Evolutionary conservation across 2,888 invertebrate species (phyloP).

Genomic region (Calliopum simillimum): DNA sequence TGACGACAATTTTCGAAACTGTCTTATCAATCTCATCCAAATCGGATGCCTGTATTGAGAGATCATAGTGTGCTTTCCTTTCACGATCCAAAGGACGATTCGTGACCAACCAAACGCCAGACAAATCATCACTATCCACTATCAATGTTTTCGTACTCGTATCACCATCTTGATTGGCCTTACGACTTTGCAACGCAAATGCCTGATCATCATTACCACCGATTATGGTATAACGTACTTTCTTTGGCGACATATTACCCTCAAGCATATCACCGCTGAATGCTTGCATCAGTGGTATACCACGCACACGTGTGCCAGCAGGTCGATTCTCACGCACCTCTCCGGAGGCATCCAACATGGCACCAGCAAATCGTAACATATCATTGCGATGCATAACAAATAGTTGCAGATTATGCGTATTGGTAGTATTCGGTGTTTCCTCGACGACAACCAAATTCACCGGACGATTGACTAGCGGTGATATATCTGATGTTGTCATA

Average conservation of each 20-base stretch:
- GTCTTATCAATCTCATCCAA: constrained; percentile 84
- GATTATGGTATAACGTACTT: constrained; percentile 82
- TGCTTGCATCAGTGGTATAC: constrained; percentile 79
- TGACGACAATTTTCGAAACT: constrained; percentile 80
- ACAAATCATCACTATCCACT: constrained; percentile 68
- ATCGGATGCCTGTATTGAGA: constrained; percentile 85
- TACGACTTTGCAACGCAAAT: constrained; percentile 75
- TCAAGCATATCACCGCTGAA: constrained; percentile 70
- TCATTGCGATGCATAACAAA: constrained; percentile 85
- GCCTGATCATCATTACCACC: constrained; percentile 80
- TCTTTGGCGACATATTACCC: constrained; percentile 57
- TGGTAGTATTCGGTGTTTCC: constrained; percentile 82
- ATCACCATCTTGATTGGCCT: constrained; percentile 53
- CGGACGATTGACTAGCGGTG: constrained; percentile 83
- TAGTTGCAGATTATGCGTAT: constrained; percentile 83
- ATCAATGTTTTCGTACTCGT: constrained; percentile 52
- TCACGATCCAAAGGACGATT: constrained; percentile 84
- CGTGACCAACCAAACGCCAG: constrained; percentile 81
- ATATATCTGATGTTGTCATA: constrained; percentile 90
- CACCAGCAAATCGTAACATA: constrained; percentile 81
- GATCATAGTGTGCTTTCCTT: constrained; percentile 75
- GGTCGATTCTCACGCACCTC: constrained; percentile 83
- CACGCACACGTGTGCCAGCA: constrained; percentile 77
- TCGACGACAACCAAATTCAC: constrained; percentile 85
- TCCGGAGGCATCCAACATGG: constrained; percentile 74